A percentile compares a stretch with the other conserved stretches of the same genome.
phyloP scores from a whole-genome alignment of 1,140 invertebrate genomes.

The Alviniconcha marisindica region DNA sequence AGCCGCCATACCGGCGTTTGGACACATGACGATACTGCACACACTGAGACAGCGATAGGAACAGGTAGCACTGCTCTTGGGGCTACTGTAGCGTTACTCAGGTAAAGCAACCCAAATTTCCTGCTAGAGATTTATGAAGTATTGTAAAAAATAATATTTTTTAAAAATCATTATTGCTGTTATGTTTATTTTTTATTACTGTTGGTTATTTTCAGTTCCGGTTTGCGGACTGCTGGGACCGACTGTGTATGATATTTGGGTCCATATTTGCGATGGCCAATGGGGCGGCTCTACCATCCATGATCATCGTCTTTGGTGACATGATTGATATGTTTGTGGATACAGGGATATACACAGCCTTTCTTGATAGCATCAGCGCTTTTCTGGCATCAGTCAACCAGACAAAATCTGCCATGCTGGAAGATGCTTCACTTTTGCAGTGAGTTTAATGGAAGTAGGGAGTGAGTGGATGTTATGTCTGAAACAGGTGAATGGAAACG shows the following conservation, averaged over 20 bases:
- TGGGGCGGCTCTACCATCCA: constrained; percentile 68
- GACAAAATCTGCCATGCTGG: constrained; percentile 25
- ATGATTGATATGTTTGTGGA: constrained; percentile 73
- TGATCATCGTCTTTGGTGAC: constrained; percentile 75
- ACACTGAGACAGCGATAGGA: too few species aligned
- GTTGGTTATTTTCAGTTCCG: constrained; percentile 69
- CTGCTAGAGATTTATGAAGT: too few species aligned
- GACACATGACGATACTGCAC: too few species aligned
- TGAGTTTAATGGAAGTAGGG: constrained; percentile 6
- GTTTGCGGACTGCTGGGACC: constrained; percentile 67
- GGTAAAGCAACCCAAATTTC: too few species aligned
- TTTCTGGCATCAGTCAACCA: constrained; percentile 41
- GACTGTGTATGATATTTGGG: constrained; percentile 70
- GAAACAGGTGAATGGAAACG: too few species aligned
- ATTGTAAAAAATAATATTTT: too few species aligned
- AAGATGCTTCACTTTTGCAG: neutral
- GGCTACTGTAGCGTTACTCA: too few species aligned
- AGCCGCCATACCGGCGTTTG: too few species aligned
- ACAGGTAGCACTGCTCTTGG: too few species aligned
- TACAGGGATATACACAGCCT: constrained; percentile 34
- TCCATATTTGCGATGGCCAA: constrained; percentile 61
- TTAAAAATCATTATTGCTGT: too few species aligned
- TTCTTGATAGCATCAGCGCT: constrained; percentile 42
- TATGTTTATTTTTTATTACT: too few species aligned
- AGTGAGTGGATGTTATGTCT: too few species aligned